Percentiles rank a stretch among this genome's conserved stretches.
Conservation (phyloP, 1,140 invertebrate genomes). For the Frieseomelitta varia region DNA sequence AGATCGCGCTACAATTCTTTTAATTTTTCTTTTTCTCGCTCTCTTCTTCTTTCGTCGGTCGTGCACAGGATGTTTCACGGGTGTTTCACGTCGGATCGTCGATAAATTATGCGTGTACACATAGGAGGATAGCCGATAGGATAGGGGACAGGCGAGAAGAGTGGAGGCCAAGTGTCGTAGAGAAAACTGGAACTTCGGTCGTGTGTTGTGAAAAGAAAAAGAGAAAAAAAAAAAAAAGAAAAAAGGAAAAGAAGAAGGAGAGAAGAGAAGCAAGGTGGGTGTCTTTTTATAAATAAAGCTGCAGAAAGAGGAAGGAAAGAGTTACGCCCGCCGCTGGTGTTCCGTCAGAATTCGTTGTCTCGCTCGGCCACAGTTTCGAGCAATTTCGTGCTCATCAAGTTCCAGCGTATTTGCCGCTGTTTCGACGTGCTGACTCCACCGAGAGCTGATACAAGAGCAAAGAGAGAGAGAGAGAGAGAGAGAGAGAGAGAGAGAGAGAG, state of each 20-base stretch:
- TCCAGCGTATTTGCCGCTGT: too few relatives aligned
- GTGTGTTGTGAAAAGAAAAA: conserved; percentile 1
- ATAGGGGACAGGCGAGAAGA: neutral
- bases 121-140: conserved; percentile 14
- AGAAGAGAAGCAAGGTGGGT: conserved; percentile 1
- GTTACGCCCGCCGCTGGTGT: neutral
- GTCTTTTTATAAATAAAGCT: neutral
- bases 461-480: too few relatives aligned
- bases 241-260: too few relatives aligned
- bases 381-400: neutral
- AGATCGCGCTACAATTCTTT: neutral
- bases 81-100: neutral
- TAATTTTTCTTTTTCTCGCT: too few relatives aligned
- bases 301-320: neutral
- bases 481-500: too few relatives aligned
- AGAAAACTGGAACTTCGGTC: neutral
- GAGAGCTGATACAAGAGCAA: too few relatives aligned
- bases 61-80: conserved; percentile 20
- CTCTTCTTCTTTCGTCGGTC: neutral
- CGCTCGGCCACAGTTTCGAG: neutral
- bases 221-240: too few relatives aligned
- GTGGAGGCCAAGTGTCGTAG: neutral
- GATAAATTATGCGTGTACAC: conserved; percentile 14
- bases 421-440: neutral
- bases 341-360: neutral